phyloP scores from a whole-genome alignment of 1,140 invertebrate genomes.

The Rhynchophorus ferrugineus region DNA sequence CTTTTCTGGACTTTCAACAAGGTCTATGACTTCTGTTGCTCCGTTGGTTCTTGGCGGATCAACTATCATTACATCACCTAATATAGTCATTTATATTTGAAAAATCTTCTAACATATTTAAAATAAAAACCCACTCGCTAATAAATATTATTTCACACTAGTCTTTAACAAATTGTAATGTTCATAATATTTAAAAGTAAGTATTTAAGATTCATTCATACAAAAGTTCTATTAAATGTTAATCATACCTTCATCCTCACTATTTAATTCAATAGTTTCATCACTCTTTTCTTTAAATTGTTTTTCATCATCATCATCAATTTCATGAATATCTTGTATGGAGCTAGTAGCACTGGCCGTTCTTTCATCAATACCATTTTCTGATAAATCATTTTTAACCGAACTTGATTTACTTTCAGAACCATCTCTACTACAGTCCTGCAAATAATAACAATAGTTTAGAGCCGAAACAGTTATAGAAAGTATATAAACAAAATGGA shows the following conservation, averaged over 20 bases:
- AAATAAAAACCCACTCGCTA: too few species aligned
- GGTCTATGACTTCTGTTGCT: conserved; percentile 30
- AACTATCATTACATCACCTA: conserved; percentile 49
- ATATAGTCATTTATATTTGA: too few species aligned
- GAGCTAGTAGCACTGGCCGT: conserved; percentile 8
- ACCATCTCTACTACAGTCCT: conserved; percentile 1
- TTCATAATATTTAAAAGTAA: too few species aligned
- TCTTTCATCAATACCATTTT: conserved; percentile 20
- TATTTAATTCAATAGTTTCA: conserved; percentile 38
- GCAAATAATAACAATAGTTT: not conserved
- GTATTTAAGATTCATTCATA: too few species aligned
- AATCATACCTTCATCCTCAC: conserved; percentile 43
- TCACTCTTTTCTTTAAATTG: conserved; percentile 26
- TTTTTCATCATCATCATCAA: conserved; percentile 38
- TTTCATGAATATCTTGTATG: conserved; percentile 29
- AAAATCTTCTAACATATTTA: too few species aligned
- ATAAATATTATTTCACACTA: too few species aligned
- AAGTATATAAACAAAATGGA: not conserved
- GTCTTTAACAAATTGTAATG: too few species aligned
- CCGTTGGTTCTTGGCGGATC: conserved; percentile 34
- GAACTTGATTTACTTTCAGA: conserved; percentile 7
- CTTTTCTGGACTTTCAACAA: conserved; percentile 27
- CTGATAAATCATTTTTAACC: conserved; percentile 1
- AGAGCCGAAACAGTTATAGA: not conserved
- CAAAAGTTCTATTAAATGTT: too few species aligned